Conservation (phyloP, 1,140 invertebrate species). For the Hycleus cichorii region DNA sequence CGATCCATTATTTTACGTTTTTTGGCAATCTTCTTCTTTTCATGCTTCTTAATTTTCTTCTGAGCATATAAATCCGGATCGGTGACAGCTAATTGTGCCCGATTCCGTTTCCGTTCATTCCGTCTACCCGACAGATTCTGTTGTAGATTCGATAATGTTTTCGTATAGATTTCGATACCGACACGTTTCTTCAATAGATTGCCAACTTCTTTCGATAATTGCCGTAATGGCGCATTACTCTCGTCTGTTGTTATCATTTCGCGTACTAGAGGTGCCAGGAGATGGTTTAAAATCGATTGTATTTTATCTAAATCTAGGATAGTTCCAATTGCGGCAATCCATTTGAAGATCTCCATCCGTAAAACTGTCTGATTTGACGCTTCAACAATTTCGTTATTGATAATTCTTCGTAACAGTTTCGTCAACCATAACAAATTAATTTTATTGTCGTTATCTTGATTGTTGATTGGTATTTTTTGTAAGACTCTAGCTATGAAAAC, state of each 20-base stretch:
- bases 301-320: slow-evolving; percentile 51
- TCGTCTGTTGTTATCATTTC: slow-evolving; percentile 56
- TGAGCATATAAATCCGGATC: slow-evolving; percentile 70
- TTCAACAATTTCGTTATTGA: slow-evolving; percentile 65
- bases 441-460: slow-evolving; percentile 22
- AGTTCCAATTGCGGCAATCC: slow-evolving; percentile 57
- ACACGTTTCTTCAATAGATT: slow-evolving; percentile 58
- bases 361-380: slow-evolving; percentile 48
- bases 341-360: slow-evolving; percentile 65
- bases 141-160: slow-evolving; percentile 50
- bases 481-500: slow-evolving; percentile 60
- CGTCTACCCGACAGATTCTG: slow-evolving; percentile 52
- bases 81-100: slow-evolving; percentile 60
- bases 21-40: slow-evolving; percentile 66
- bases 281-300: slow-evolving; percentile 45
- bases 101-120: slow-evolving; percentile 57
- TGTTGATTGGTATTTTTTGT: slow-evolving; percentile 41
- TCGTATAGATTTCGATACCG: slow-evolving; percentile 56
- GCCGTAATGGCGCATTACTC: slow-evolving; percentile 47
- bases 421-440: slow-evolving; percentile 59
- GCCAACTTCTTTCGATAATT: slow-evolving; percentile 58
- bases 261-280: slow-evolving; percentile 59
- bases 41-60: slow-evolving; percentile 65
- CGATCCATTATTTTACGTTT: slow-evolving; percentile 57
- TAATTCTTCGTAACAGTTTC: slow-evolving; percentile 57